Base-by-base conservation (phyloP, 2,888 invertebrate genomes). In the Tethea ocularis region DNA sequence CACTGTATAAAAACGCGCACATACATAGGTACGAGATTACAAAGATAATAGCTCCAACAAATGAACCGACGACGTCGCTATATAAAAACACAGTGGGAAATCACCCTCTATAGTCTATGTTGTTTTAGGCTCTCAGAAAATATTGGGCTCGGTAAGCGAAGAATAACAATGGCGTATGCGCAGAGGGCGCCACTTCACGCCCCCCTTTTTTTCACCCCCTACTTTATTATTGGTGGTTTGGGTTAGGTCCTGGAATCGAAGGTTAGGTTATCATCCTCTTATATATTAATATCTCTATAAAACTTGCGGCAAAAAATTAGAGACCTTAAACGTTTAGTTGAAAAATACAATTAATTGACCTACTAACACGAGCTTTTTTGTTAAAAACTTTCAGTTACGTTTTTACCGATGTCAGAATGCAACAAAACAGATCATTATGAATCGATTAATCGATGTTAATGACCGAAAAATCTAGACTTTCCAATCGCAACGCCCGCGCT, bases 71-170 rank as follows among this genome's bases (percentile, higher is more conserved):
- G 63, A 68, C 77, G 80, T 78, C 81, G 70, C 73, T 69, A 75
- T 70, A 73, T 72, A 82, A 85, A 84, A 83, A 86, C 83, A 77
- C 71, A 63, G 74, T 64, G 62, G 63, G 80, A 82, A 82, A 83
- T 82, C 77, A 73, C 77, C 75, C 72, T 65, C 66, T 36, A 46
- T 46, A 56, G 62, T 33, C 64, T 51, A 58, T 87, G 85, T 90
- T 90, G 78, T 82, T 88, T 89, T 89, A 89, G 89, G 89, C 72
- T 69, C 75, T 80, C 68, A 61, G 68, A 87, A 88, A 90, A 90
- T 89, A 89, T 89, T 89, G 79, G 75, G 77, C 77, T 67, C 77
- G 66, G 73, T 84, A 83, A 89, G 79, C 80, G 87, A 89, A 89
- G 76, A 88, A 90, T 85, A 90, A 88, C 83, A 89, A 69, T 66